Percentiles rank a stretch among this genome's conserved stretches.
phyloP scores from a whole-genome alignment of 2,797 vertebrate genomes.

The Lacerta agilis region DNA sequence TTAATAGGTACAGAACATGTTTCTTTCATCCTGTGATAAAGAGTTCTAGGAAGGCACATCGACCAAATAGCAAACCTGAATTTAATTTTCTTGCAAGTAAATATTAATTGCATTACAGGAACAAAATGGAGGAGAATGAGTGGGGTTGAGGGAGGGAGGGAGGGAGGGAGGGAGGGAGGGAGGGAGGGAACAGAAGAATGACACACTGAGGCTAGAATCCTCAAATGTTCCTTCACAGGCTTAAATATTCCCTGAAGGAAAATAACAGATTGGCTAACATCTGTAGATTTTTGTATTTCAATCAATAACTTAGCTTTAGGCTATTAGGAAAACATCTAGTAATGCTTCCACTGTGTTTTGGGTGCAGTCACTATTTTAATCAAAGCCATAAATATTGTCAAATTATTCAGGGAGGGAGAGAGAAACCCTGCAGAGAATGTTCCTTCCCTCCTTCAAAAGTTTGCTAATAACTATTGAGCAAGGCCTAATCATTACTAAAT shows the following conservation, averaged over 20 bases:
- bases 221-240: conserved; percentile 39
- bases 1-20: neutral
- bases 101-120: conserved; percentile 9
- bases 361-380: conserved; percentile 59
- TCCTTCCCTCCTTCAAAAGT: neutral
- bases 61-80: neutral
- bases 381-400: conserved; percentile 29
- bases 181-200: conserved; percentile 14
- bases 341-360: conserved; percentile 53
- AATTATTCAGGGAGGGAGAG: conserved; percentile 7
- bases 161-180: conserved; percentile 13
- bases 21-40: neutral
- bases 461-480: conserved; percentile 23
- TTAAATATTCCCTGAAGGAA: conserved; percentile 34
- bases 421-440: neutral
- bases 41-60: neutral
- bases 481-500: neutral
- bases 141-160: conserved; percentile 1
- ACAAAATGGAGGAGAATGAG: neutral
- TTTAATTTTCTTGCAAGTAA: conserved; percentile 15
- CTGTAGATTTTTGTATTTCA: conserved; percentile 58
- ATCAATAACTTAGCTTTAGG: conserved; percentile 60
- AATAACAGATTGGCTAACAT: conserved; percentile 60
- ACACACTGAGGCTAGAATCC: conserved; percentile 46
- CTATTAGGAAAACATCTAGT: conserved; percentile 59